phyloP scores from a whole-genome alignment of 2,113 vertebrate genomes.

The Dipodomys stephensi region DNA sequence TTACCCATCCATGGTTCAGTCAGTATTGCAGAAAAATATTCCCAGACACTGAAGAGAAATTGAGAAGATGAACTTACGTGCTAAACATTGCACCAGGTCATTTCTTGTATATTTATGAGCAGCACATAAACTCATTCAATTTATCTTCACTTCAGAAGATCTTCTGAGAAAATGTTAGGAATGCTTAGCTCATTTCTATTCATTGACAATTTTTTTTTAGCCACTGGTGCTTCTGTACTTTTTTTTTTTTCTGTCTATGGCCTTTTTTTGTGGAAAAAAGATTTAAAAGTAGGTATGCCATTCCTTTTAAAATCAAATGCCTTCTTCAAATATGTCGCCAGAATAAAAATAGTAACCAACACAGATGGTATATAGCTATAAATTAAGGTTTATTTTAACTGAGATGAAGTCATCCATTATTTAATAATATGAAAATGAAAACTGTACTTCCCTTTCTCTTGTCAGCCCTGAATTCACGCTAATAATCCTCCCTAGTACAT shows the following conservation, averaged over 20 bases:
- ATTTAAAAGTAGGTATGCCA: constrained; percentile 27
- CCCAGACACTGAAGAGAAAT: constrained; percentile 8
- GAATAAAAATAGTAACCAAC: constrained; percentile 46
- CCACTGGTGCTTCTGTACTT: neutral
- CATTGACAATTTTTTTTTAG: constrained; percentile 48
- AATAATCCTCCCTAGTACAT: neutral
- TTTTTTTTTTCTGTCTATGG: constrained; percentile 16
- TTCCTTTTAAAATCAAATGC: constrained; percentile 51
- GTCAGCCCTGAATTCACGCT: neutral
- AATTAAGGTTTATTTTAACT: constrained; percentile 17
- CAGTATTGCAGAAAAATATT: neutral
- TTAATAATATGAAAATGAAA: constrained; percentile 39
- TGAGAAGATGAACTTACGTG: neutral
- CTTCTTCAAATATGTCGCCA: constrained; percentile 51
- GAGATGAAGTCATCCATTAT: neutral
- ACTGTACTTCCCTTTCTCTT: neutral
- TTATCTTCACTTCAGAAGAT: constrained; percentile 15
- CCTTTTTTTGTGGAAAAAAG: neutral
- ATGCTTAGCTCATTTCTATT: constrained; percentile 27
- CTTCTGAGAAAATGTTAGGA: constrained; percentile 16
- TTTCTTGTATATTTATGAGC: neutral
- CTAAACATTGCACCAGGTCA: neutral
- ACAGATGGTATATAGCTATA: constrained; percentile 45
- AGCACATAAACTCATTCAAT: neutral
- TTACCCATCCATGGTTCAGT: constrained; percentile 20